Base-by-base conservation (phyloP, 2,888 invertebrate genomes). In the Nomada hirtipes region DNA sequence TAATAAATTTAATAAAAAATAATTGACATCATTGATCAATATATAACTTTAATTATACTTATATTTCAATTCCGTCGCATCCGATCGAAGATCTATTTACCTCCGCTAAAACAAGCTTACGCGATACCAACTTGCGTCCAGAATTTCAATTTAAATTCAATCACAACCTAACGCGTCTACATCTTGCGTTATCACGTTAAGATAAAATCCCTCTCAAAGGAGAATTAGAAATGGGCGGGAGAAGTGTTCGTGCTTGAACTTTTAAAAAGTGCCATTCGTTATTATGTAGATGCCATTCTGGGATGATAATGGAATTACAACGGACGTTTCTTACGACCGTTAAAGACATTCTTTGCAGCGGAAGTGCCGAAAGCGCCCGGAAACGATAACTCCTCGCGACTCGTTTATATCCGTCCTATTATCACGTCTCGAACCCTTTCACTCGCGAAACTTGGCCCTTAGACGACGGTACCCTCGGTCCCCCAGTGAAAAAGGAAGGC, bases 271-370 rank as follows among this genome's bases (percentile, higher is more conserved):
- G 88, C 83, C 83, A 52, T 83, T 83, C 70, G 87, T 90, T 90
- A 90, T 89, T 90, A 90, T 90, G 89, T 86, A 90, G 90, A 90
- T 90, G 78, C 82, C 85, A 89, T 90, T 89, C 87, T 83, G 53
- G 82, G 79, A 84, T 84, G 86, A 90, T 91, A 90, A 91, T 91
- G 87, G 88, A 91, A 90, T 91, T 89, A 90, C 88, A 84, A 88
- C 85, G 83, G 75, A 82, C 83, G 79, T 84, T 84, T 76, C 84
- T 87, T 85, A 71, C 83, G 72, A 71, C 72, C 76, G 65, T 69
- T 82, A 86, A 86, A 86, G 47, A 78, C 79, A 79, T 78, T 85
- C 63, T 72, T 82, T 75, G 60, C 53, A 77, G 11, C 65, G 72
- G 81, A 87, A 89, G 77, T 68, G 77, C 65, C 86, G 69, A 71